These are phyloP conservation scores for Mesocentrotus franciscanus DNA, from an alignment of 53 echinoderm and acorn worm genomes.

Conservation along the genomic window DNA sequence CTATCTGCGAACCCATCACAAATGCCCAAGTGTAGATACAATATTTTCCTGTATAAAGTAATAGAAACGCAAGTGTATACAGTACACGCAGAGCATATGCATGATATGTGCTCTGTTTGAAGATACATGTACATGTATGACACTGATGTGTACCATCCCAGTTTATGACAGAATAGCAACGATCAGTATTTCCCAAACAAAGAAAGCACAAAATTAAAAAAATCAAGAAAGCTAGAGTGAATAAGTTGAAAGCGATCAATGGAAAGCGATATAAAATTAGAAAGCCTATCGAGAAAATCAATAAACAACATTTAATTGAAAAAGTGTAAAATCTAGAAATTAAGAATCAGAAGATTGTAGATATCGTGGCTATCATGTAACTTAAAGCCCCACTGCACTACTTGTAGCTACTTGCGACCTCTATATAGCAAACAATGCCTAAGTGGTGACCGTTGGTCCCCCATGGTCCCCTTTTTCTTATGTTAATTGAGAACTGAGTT, in stretches of 20 bases:
- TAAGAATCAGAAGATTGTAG: not conserved
- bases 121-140: not conserved
- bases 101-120: not conserved
- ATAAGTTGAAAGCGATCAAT: not conserved
- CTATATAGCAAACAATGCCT: no score
- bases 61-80: no score
- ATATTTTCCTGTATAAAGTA: no score
- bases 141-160: not conserved
- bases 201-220: conserved; percentile 11
- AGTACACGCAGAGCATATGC: not conserved
- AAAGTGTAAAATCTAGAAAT: not conserved
- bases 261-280: not conserved
- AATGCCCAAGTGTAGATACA: not conserved
- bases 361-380: not conserved
- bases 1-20: not conserved
- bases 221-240: not conserved
- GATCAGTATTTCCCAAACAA: not conserved
- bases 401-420: no score
- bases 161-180: not conserved
- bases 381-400: no score
- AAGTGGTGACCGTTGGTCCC: no score
- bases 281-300: not conserved
- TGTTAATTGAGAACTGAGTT: no score
- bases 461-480: no score
- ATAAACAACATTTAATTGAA: not conserved